Conservation (phyloP, 2,797 vertebrate genomes). For the Ceryle rudis region DNA sequence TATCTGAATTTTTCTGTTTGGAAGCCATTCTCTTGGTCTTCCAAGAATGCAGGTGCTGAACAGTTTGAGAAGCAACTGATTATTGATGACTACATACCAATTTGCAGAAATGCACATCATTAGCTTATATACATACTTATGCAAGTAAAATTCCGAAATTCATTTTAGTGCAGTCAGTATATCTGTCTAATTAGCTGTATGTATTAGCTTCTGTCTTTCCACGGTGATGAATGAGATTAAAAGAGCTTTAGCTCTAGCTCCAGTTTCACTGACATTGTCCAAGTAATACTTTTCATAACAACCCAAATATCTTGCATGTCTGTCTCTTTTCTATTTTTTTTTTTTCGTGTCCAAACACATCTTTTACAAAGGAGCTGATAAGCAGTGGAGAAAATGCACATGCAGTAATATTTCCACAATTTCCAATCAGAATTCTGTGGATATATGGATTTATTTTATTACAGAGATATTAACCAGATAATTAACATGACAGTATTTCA, state of each 20-base stretch:
- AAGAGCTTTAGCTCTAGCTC: not conserved
- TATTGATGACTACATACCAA: not conserved
- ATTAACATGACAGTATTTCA: not conserved
- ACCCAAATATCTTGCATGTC: not conserved
- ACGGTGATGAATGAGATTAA: not conserved
- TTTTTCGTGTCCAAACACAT: not conserved
- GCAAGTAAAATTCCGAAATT: slow-evolving; percentile 5
- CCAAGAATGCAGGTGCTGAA: not conserved
- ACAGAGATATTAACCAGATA: not conserved
- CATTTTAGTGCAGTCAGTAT: not conserved
- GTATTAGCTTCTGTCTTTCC: not conserved
- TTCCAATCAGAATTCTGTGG: not conserved
- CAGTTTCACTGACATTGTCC: not conserved
- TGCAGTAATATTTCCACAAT: not conserved
- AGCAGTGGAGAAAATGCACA: not conserved
- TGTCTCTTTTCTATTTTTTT: not conserved
- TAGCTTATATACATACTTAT: not conserved
- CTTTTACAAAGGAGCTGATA: not conserved
- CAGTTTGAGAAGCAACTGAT: not conserved
- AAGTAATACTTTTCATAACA: not conserved
- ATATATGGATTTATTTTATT: not conserved
- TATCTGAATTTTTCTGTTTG: not conserved
- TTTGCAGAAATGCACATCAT: not conserved
- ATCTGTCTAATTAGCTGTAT: not conserved
- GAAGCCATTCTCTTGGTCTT: not conserved